These are phyloP conservation scores for Alviniconcha strummeri DNA, from an alignment of 2,888 invertebrate genomes.

Conservation along the genomic window DNA sequence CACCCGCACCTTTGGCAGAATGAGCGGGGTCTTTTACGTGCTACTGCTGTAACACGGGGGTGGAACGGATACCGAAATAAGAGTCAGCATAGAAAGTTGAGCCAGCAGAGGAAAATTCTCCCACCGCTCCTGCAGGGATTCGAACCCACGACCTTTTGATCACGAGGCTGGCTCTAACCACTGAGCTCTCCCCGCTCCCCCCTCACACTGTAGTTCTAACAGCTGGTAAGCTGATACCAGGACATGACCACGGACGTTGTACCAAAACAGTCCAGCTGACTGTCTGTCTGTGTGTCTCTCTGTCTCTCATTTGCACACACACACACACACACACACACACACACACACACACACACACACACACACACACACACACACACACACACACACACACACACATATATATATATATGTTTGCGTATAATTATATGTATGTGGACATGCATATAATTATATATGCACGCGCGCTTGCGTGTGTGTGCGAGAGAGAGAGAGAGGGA, in stretches of 20 bases:
- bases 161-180: not conserved
- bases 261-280: not conserved
- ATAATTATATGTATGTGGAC: no score
- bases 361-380: slow-evolving; percentile 6
- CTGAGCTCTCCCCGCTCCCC: not conserved
- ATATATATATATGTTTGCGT: not conserved
- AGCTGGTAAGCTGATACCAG: no score
- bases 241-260: not conserved
- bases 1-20: no score
- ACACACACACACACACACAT: slow-evolving; percentile 8
- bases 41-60: no score
- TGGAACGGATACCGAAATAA: no score
- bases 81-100: no score
- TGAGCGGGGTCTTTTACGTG: no score
- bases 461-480: not conserved
- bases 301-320: not conserved
- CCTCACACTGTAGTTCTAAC: not conserved
- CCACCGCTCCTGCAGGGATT: not conserved
- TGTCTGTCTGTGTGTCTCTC: not conserved
- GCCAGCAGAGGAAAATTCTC: no score
- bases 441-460: not conserved
- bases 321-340: slow-evolving; percentile 8
- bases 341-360: slow-evolving; percentile 11
- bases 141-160: slow-evolving; percentile 5
- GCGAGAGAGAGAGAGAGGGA: not conserved